Evolutionary conservation across 37 sponge, comb jelly and placozoan genomes (phyloP).

Genomic region (Amphimedon queenslandica): DNA sequence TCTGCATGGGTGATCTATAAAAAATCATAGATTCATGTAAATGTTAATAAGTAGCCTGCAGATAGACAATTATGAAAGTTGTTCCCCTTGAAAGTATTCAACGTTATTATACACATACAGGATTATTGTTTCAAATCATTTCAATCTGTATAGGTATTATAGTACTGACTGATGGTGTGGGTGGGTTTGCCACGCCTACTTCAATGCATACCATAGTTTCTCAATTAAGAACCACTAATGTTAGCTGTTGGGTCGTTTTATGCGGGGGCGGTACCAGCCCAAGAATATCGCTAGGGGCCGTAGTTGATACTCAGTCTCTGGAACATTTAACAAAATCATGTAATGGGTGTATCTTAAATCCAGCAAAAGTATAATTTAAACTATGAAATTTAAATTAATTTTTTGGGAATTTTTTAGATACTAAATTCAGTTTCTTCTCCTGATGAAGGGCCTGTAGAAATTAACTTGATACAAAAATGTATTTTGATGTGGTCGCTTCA

Average conservation of each 20-base stretch:
- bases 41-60: no score
- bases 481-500: conserved; percentile 59
- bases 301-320: conserved; percentile 57
- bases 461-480: conserved; percentile 33
- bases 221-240: conserved; percentile 56
- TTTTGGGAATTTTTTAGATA: background rate
- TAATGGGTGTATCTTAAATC: conserved; percentile 61
- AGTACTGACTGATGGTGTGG: conserved; percentile 63
- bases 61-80: no score
- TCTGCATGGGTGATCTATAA: no score
- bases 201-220: conserved; percentile 46
- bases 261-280: conserved; percentile 44
- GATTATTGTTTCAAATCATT: no score
- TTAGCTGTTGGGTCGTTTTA: conserved; percentile 69
- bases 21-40: no score
- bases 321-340: conserved; percentile 45
- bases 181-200: conserved; percentile 47
- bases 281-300: conserved; percentile 33
- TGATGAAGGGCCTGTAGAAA: background rate
- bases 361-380: conserved; percentile 25
- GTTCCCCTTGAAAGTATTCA: no score
- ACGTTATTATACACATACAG: no score
- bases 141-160: conserved; percentile 35
- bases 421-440: no score
- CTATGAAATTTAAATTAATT: background rate